phyloP scores from a whole-genome alignment of 2,797 vertebrate genomes.

The Hydrocynus forskahlii region DNA sequence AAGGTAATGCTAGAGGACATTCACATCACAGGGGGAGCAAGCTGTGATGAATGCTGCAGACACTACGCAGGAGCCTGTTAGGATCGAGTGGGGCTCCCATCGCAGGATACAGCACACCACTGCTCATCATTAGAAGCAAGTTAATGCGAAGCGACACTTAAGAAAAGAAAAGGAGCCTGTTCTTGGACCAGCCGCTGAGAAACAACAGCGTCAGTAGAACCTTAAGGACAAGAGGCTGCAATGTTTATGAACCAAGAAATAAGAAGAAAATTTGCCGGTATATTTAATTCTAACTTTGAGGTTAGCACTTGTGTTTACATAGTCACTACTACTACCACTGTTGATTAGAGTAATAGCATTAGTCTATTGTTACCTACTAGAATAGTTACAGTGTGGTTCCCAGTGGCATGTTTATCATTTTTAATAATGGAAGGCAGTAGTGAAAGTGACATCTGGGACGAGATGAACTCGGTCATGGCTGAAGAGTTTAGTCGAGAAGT shows the following conservation, averaged over 20 bases:
- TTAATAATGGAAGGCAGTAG: too few relatives aligned
- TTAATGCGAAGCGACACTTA: slow-evolving; percentile 27
- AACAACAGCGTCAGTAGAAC: background rate
- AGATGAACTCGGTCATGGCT: too few relatives aligned
- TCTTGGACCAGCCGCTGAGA: slow-evolving; percentile 5
- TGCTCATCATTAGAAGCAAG: slow-evolving; percentile 20
- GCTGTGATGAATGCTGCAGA: slow-evolving; percentile 30
- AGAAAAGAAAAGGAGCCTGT: slow-evolving; percentile 27
- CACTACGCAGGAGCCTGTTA: slow-evolving; percentile 22
- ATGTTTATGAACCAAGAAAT: background rate
- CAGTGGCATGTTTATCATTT: too few relatives aligned
- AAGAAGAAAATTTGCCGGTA: background rate
- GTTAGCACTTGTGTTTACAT: background rate
- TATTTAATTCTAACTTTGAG: background rate
- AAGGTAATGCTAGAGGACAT: slow-evolving; percentile 43
- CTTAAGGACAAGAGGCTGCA: background rate
- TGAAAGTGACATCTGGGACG: too few relatives aligned
- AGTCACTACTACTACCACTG: background rate
- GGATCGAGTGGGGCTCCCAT: slow-evolving; percentile 19
- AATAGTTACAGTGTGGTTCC: too few relatives aligned
- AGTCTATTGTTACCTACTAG: too few relatives aligned
- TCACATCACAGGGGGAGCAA: slow-evolving; percentile 11
- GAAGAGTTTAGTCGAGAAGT: too few relatives aligned
- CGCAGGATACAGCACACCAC: slow-evolving; percentile 21
- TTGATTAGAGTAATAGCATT: background rate